Evolutionary conservation across 2,888 invertebrate species (phyloP).

Genomic region (Lasioglossum villosulum): DNA sequence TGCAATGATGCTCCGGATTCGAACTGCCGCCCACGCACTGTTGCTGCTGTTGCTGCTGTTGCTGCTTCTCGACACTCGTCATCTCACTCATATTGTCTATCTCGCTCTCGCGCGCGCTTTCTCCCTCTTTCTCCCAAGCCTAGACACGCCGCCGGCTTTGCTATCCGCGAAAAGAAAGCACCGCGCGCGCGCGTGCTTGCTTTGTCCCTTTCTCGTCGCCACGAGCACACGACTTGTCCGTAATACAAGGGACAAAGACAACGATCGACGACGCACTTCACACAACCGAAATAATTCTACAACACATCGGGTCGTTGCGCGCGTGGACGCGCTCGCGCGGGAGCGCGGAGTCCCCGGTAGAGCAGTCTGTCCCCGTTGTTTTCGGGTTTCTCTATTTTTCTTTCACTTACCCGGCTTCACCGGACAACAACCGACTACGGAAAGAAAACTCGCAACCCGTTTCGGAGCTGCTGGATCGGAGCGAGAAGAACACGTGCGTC

Average conservation of each 20-base stretch:
- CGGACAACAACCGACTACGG: not conserved
- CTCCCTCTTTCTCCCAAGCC: constrained; percentile 70
- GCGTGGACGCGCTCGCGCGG: constrained; percentile 58
- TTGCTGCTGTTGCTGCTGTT: constrained; percentile 86
- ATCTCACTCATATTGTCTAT: constrained; percentile 82
- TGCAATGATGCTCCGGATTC: constrained; percentile 88
- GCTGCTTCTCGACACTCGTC: constrained; percentile 84
- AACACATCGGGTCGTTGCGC: constrained; percentile 38
- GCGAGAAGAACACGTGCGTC: constrained; percentile 22
- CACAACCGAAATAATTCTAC: constrained; percentile 6
- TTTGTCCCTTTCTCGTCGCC: not conserved
- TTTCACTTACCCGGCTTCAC: not conserved
- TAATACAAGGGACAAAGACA: not conserved
- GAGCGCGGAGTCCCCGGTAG: constrained; percentile 39
- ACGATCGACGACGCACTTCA: constrained; percentile 12
- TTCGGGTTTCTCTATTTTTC: constrained; percentile 8
- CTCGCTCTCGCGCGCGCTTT: constrained; percentile 48
- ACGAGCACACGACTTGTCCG: constrained; percentile 29
- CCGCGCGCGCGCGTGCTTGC: not conserved
- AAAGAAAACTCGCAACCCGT: constrained; percentile 3
- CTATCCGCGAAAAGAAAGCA: constrained; percentile 13
- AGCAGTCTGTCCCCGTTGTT: constrained; percentile 43
- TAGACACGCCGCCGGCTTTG: not conserved
- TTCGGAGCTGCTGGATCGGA: not conserved
- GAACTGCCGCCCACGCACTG: constrained; percentile 82